Conservation (phyloP, 1,140 invertebrate genomes). For the Macrosteles quadrilineatus region DNA sequence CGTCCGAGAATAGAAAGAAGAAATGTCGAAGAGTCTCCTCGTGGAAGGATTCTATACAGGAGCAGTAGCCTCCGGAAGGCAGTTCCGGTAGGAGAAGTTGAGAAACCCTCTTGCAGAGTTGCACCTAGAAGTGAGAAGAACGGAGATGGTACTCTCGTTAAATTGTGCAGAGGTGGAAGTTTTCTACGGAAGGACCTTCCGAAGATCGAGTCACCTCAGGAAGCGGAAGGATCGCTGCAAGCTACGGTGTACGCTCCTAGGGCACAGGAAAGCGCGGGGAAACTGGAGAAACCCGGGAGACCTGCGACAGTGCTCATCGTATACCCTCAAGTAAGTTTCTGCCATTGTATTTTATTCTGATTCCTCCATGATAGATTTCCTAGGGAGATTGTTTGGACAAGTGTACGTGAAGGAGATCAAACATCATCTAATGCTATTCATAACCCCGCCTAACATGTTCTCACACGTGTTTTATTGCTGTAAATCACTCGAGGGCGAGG, state of each 20-base stretch:
- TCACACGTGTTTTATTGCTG: no score
- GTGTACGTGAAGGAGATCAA: no score
- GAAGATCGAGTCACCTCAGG: no score
- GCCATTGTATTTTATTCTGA: no score
- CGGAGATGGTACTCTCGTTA: background rate
- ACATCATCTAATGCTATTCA: no score
- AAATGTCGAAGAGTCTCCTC: background rate
- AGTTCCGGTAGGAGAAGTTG: background rate
- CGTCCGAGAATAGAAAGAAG: background rate
- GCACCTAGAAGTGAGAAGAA: no score
- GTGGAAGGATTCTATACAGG: background rate
- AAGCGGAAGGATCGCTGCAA: background rate
- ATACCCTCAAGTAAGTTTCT: constrained; percentile 4
- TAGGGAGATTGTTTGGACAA: no score
- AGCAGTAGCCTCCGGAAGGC: background rate
- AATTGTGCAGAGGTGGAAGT: background rate
- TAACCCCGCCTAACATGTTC: no score
- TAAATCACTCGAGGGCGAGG: no score
- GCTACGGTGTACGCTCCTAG: constrained; percentile 7
- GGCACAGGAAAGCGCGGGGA: background rate
- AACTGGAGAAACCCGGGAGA: background rate
- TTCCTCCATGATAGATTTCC: no score
- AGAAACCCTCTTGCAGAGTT: no score
- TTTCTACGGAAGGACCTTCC: background rate
- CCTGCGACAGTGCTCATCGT: constrained; percentile 4